Evolutionary conservation across 2,113 vertebrate species (phyloP).

Genomic region (Coreoperca whiteheadi): DNA sequence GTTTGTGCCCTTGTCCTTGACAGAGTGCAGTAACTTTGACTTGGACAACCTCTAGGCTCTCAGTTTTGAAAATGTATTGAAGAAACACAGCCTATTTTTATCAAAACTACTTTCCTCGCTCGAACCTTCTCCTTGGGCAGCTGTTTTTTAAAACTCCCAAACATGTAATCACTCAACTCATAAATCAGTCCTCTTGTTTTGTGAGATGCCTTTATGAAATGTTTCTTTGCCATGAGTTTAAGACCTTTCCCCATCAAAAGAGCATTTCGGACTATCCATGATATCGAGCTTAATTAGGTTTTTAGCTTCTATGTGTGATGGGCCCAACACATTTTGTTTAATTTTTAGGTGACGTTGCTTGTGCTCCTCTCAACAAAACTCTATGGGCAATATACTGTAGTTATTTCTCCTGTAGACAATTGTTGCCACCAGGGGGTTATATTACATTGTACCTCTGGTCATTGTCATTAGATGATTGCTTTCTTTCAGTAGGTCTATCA

Average conservation of each 20-base stretch:
- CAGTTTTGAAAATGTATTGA: conserved; percentile 36
- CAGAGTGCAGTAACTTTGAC: conserved; percentile 65
- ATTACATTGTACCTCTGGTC: background rate
- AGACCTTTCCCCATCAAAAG: background rate
- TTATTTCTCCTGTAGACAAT: background rate
- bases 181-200: background rate
- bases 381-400: background rate
- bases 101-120: background rate
- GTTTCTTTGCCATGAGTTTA: background rate
- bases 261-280: background rate
- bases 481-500: conserved; percentile 15
- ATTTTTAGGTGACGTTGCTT: background rate
- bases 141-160: background rate
- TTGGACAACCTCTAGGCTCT: conserved; percentile 43
- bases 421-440: background rate
- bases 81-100: conserved; percentile 12
- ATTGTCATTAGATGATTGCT: background rate
- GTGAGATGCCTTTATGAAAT: background rate
- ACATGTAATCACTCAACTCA: conserved; percentile 2
- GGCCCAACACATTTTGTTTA: background rate
- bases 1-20: conserved; percentile 62
- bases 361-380: background rate
- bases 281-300: background rate
- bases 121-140: background rate
- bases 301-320: background rate